Conservation (phyloP, 2,113 vertebrate species). For the Phaethornis superciliosus region DNA sequence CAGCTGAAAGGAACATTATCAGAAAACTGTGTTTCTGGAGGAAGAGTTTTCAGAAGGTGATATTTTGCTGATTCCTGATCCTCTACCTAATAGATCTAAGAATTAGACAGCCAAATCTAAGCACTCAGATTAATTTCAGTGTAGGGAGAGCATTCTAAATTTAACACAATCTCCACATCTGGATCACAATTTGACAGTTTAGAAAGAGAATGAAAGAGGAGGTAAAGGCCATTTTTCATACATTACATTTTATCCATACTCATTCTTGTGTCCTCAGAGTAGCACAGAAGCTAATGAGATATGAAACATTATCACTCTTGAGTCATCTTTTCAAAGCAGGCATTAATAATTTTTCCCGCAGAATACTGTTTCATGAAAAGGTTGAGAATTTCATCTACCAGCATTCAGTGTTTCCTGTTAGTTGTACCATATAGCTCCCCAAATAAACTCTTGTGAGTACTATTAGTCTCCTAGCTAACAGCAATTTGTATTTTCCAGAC, state of each 20-base stretch:
- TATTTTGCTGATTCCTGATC: background rate
- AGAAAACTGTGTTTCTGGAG: background rate
- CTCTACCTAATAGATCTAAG: background rate
- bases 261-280: background rate
- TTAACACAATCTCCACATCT: background rate
- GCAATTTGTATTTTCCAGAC: slow-evolving; percentile 41
- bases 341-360: background rate
- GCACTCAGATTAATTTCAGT: background rate
- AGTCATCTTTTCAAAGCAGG: slow-evolving; percentile 4
- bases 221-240: background rate
- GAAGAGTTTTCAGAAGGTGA: background rate
- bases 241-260: background rate
- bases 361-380: slow-evolving; percentile 24
- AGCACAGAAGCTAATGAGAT: background rate
- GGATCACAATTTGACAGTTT: background rate
- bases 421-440: slow-evolving; percentile 3
- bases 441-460: slow-evolving; percentile 36
- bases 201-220: background rate
- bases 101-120: background rate
- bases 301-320: background rate
- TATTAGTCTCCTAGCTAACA: slow-evolving; percentile 10
- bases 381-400: slow-evolving; percentile 4
- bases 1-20: background rate
- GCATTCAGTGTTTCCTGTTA: background rate
- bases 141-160: background rate